Evolutionary conservation across 2,888 invertebrate genomes (phyloP).

Genomic region (Vannuccia rotundouncinata): DNA sequence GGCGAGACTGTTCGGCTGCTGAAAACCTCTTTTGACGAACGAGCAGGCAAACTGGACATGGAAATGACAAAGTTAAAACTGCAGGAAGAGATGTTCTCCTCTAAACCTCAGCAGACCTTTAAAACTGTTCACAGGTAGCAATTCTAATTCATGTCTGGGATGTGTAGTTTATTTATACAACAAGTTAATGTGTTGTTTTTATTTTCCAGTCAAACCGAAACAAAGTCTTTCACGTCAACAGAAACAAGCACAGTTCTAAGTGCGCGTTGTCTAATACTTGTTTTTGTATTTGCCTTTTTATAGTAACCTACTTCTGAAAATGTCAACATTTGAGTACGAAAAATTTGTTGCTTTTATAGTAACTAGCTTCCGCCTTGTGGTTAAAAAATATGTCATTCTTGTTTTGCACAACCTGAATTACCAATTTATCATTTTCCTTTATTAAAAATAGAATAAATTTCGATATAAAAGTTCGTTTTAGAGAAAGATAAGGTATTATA

Average conservation of each 20-base stretch:
- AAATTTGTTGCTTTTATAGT: no score
- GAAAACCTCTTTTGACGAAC: neutral
- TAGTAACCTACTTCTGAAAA: neutral
- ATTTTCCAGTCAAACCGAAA: neutral
- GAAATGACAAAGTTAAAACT: neutral
- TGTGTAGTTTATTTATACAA: no score
- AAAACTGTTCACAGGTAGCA: conserved; percentile 3
- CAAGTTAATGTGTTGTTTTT: no score
- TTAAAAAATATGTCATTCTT: no score
- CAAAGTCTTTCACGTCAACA: neutral
- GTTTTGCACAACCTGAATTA: no score
- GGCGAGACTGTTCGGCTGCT: neutral
- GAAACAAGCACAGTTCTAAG: neutral
- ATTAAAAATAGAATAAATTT: no score
- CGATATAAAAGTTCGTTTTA: no score
- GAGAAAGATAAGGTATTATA: no score
- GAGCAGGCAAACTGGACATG: neutral
- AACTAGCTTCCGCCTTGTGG: no score
- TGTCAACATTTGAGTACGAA: no score
- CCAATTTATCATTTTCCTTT: no score
- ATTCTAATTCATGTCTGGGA: neutral
- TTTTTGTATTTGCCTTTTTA: neutral
- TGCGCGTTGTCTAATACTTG: neutral
- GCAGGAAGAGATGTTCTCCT: neutral
- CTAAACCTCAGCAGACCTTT: neutral